Percentiles rank a stretch among this genome's conserved stretches.
Evolutionary conservation across 1,140 invertebrate genomes (phyloP).

Genomic region (Formica selysi): DNA sequence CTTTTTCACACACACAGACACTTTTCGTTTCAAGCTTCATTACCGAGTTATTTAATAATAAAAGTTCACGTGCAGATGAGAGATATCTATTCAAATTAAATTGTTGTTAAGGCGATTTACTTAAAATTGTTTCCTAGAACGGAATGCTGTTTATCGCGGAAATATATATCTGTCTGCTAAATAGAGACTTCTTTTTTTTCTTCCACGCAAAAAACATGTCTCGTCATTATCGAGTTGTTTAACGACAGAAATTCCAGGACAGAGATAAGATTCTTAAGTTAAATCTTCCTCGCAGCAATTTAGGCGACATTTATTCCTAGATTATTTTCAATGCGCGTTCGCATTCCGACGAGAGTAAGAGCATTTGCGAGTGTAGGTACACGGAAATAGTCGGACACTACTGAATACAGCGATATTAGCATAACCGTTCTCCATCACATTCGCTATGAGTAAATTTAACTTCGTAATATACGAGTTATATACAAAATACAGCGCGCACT

Average conservation of each 20-base stretch:
- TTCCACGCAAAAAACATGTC: neutral
- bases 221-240: slow-evolving; percentile 2
- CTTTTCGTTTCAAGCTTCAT: slow-evolving; percentile 11
- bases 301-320: neutral
- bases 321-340: neutral
- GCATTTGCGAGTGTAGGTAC: neutral
- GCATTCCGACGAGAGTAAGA: neutral
- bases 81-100: neutral
- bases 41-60: slow-evolving; percentile 33
- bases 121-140: slow-evolving; percentile 13
- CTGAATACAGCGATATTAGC: slow-evolving; percentile 47
- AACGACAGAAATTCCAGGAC: neutral
- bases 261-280: neutral
- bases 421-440: slow-evolving; percentile 46
- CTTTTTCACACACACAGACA: neutral
- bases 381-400: slow-evolving; percentile 15
- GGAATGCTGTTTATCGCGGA: neutral
- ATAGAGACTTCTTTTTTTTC: slow-evolving; percentile 17
- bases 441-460: slow-evolving; percentile 54
- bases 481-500: neutral
- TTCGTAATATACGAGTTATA: slow-evolving; percentile 28
- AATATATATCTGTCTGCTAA: neutral
- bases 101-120: slow-evolving; percentile 17
- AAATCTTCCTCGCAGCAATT: neutral
- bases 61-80: slow-evolving; percentile 1